Conservation (phyloP, 2,888 invertebrate genomes). For the Nephrotoma guestfalica region DNA sequence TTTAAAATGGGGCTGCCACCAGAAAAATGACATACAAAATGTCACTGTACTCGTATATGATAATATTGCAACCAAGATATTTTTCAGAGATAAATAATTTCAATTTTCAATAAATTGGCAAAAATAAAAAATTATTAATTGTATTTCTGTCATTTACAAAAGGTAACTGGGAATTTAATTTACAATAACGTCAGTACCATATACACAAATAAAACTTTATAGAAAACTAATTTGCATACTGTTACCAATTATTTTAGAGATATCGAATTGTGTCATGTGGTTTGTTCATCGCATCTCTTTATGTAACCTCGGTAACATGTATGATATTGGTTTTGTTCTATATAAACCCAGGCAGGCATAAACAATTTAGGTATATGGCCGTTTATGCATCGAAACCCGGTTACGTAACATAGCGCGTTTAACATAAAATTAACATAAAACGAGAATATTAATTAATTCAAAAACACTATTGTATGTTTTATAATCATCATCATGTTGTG, state of each 20-base stretch:
- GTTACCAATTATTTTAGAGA: background rate
- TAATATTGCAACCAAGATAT: no score
- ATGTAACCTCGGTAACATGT: background rate
- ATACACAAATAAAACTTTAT: background rate
- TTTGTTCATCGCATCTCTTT: background rate
- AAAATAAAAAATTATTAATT: background rate
- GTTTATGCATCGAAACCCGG: background rate
- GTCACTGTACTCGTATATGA: no score
- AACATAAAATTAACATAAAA: background rate
- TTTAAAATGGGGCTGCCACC: no score
- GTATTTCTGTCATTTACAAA: background rate
- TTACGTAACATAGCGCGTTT: background rate
- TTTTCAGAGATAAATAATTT: no score
- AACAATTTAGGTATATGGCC: background rate
- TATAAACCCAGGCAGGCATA: background rate
- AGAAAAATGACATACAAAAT: no score
- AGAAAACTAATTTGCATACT: background rate
- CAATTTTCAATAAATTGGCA: background rate
- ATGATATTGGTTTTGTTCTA: no score
- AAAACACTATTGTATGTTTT: background rate
- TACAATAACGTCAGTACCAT: background rate
- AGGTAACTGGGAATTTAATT: background rate
- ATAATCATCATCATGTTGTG: background rate
- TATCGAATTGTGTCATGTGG: background rate
- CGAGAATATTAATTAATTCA: background rate